Evolutionary conservation across 2,113 vertebrate genomes (phyloP), one percentile per base, ranked within the genome.

Genomic region (Thryonomys swinderianus): DNA sequence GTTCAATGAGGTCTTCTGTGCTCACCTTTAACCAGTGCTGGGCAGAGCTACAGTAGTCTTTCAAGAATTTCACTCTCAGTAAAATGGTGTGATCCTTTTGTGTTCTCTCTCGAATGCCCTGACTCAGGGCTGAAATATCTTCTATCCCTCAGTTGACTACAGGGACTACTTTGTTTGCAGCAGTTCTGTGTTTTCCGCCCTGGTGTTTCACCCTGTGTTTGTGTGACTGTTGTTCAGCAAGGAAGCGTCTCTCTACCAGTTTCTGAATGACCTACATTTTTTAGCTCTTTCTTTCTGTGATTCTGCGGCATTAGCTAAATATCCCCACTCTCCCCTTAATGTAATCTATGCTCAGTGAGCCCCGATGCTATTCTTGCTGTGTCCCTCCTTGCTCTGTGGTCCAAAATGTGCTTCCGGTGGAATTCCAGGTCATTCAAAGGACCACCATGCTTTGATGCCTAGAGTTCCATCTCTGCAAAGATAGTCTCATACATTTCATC

Each of bases 281-380:
- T 78, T 78, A 23, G 4, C 42, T 13, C 23, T 25, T 51, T 69
- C 17, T 9, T 13, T 76, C 12, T 69, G 45, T 34, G 64, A 57
- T 14, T 74, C 25, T 64, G 25, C 45, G 79, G 53, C 25, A 34
- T 14, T 20, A 14, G 17, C 4, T 45, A 20, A n/a, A 14, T 40
- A 12, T 42, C 40, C 2, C 12, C 27, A 10, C 21, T 62, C 30
- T 17, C 5, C 37, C 40, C 32, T 42, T 6, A 30, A 14, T 84
- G 20, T 71, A n/a, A 64, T 21, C 23, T 34, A 79, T 27, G 55
- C 18, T 55, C 55, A 57, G 3, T 16, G 7, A 80, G 34, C 6
- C 4, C 42, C 2, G 1, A 9, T 81, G n/a, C 30, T 55, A 2
- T 55, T 34, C 5, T 42, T 48, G 55, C 0, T 4, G 8, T 3